Percentiles rank a stretch among this genome's conserved stretches.
These are phyloP conservation scores for Myxocyprinus asiaticus DNA, from an alignment of 2,113 vertebrate species.

Conservation along the genomic window DNA sequence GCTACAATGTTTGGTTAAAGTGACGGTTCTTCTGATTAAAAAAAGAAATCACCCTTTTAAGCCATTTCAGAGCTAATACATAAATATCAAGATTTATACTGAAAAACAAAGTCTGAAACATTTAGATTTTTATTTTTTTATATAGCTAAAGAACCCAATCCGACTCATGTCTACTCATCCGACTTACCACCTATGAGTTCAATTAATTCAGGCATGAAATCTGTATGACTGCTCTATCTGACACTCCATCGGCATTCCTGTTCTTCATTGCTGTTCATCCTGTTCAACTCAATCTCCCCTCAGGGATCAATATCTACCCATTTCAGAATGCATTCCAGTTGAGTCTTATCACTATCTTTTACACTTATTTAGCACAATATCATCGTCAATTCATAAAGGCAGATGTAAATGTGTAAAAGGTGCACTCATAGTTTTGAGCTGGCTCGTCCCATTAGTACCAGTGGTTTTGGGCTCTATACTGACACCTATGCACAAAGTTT, in stretches of 20 bases:
- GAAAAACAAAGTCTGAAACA: too few species aligned
- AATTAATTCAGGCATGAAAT: not conserved
- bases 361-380: not conserved
- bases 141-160: too few species aligned
- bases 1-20: too few species aligned
- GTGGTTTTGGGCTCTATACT: too few species aligned
- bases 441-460: too few species aligned
- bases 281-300: not conserved
- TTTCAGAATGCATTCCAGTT: slow-evolving; percentile 4
- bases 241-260: slow-evolving; percentile 21
- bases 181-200: not conserved
- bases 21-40: too few species aligned
- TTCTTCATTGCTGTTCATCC: not conserved
- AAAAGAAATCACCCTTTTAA: too few species aligned
- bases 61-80: too few species aligned
- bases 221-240: not conserved
- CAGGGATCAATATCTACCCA: not conserved
- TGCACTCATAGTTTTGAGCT: not conserved
- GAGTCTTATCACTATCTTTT: not conserved
- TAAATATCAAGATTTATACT: too few species aligned
- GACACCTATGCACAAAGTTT: too few species aligned
- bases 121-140: too few species aligned
- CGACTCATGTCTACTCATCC: too few species aligned
- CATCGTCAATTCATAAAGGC: not conserved
- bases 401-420: not conserved